Evolutionary conservation across 2,888 invertebrate species (phyloP), one percentile per base, ranked within the genome.

Genomic region (Meloe dianella): DNA sequence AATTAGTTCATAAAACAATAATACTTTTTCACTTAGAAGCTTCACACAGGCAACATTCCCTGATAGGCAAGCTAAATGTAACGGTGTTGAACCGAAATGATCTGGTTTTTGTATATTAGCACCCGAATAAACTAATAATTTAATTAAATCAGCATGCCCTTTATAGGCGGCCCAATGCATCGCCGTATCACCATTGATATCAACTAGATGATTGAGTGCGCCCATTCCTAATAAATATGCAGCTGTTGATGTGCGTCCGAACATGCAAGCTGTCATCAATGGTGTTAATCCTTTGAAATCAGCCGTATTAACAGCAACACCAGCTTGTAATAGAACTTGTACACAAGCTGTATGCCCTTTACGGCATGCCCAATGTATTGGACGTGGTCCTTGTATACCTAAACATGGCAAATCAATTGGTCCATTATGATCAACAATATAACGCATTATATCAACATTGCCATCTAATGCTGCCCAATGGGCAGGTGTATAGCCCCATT

Each of bases 161-260:
- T 96, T 96, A 82, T 96, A 96, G 0, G 96, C 94, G 0, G 96
- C 95, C 96, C 96, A 97, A 79, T 97, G 96, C 32, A 96, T 85
- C 0, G 96, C 96, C 0, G 94, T 95, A 78, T 97, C 96, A 0
- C 96, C 96, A 79, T 97, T 96, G 74, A 94, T 94, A 77, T 97
- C 96, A 1, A 93, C 92, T 58, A 95, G 86, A 78, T 94, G 91
- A 72, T 94, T 92, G 0, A 92, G 87, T 0, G 96, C 95, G 3
- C 95, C 95, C 90, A 93, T 95, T 30, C 96, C 96, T 61, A 97
- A 87, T 0, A 97, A 85, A 82, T 94, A 96, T 0, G 95, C 95
- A 0, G 95, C 95, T 0, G 96, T 92, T 10, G 95, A 94, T 2
- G 94, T 93, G 78, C 94, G 89, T 9, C 96, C 96, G 80, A 96